These are phyloP conservation scores for Elymnias hypermnestra DNA, from an alignment of 1,140 invertebrate genomes.

Conservation along the genomic window DNA sequence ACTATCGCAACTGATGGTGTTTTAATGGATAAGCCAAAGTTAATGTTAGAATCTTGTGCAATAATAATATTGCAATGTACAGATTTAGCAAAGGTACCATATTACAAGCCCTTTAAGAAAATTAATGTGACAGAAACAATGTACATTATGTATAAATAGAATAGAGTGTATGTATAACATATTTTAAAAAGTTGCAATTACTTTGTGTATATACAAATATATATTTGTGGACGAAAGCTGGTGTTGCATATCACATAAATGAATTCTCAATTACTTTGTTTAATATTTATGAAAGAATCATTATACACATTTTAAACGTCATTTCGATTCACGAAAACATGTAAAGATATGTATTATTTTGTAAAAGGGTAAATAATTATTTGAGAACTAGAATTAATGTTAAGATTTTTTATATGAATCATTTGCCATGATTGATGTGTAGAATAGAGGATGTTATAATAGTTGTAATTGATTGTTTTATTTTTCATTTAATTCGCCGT, in stretches of 20 bases:
- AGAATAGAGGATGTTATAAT: constrained; percentile 19
- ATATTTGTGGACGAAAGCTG: constrained; percentile 34
- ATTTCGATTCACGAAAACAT: constrained; percentile 22
- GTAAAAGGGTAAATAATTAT: constrained; percentile 59
- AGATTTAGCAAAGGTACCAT: constrained; percentile 47
- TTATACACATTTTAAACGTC: constrained; percentile 21
- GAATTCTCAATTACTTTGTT: constrained; percentile 33
- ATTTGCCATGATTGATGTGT: constrained; percentile 47
- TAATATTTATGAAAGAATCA: constrained; percentile 18
- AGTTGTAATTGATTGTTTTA: constrained; percentile 27
- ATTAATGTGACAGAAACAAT: constrained; percentile 37
- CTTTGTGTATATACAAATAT: constrained; percentile 41
- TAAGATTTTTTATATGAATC: constrained; percentile 50
- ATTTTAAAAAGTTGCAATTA: constrained; percentile 49
- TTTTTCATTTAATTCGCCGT: constrained; percentile 25
- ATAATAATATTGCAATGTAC: constrained; percentile 71
- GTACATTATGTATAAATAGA: constrained; percentile 66
- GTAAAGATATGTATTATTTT: constrained; percentile 35
- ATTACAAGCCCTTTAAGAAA: constrained; percentile 39
- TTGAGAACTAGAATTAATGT: constrained; percentile 47
- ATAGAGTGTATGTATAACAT: constrained; percentile 53
- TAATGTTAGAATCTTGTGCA: constrained; percentile 70
- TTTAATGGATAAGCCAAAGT: constrained; percentile 73
- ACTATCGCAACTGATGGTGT: constrained; percentile 36
- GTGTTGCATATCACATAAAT: constrained; percentile 49